These are phyloP conservation scores for Drosophila nigrodunni DNA, from an alignment of 1,140 invertebrate species.

Conservation along the genomic window DNA sequence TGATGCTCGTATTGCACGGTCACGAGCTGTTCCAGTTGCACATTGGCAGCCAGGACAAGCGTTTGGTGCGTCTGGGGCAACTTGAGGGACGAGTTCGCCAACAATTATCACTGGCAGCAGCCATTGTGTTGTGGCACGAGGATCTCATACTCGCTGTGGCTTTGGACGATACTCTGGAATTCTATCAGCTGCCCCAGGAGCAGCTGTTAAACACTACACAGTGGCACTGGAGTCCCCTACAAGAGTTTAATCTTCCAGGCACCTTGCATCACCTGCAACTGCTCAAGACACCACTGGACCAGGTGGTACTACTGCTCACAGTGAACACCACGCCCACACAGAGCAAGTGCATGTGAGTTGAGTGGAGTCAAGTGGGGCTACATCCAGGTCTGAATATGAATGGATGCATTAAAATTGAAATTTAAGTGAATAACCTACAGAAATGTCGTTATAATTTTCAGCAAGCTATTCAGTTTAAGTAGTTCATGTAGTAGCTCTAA, in stretches of 20 bases:
- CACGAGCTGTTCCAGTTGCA: slow-evolving; percentile 64
- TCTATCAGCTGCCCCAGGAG: slow-evolving; percentile 66
- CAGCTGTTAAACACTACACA: slow-evolving; percentile 33
- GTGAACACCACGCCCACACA: slow-evolving; percentile 57
- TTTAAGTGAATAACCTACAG: too few species aligned
- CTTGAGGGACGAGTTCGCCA: slow-evolving; percentile 46
- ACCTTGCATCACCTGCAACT: slow-evolving; percentile 61
- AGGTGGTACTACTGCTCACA: slow-evolving; percentile 60
- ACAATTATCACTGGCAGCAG: slow-evolving; percentile 37
- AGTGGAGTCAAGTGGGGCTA: too few species aligned
- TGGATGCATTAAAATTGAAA: too few species aligned
- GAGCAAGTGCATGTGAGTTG: slow-evolving; percentile 53
- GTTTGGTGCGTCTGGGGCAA: slow-evolving; percentile 59
- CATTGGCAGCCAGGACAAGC: slow-evolving; percentile 52
- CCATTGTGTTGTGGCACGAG: slow-evolving; percentile 64
- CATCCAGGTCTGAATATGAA: too few species aligned
- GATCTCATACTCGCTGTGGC: slow-evolving; percentile 65
- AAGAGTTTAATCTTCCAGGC: slow-evolving; percentile 63
- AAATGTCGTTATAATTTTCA: too few species aligned
- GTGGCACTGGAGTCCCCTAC: slow-evolving; percentile 59
- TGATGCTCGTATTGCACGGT: slow-evolving; percentile 68
- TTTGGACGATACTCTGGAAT: slow-evolving; percentile 59
- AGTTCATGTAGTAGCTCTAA: too few species aligned
- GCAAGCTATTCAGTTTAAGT: too few species aligned
- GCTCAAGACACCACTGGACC: slow-evolving; percentile 53